Evolutionary conservation across 2,797 vertebrate genomes (phyloP), one percentile per base, ranked within the genome.

Genomic region (Loris lydekkerianus): DNA sequence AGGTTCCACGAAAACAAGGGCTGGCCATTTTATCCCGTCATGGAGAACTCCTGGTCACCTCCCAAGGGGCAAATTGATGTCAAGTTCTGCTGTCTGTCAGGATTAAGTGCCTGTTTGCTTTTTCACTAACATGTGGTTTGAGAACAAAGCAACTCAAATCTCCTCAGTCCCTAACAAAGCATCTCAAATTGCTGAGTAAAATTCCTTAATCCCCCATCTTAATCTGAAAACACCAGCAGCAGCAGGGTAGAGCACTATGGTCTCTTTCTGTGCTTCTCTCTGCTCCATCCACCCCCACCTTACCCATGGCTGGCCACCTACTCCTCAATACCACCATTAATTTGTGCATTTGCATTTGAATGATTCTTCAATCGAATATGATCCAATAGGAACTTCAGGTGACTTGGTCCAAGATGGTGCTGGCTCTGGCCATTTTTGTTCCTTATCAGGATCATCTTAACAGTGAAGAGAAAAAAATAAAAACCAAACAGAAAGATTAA

Each of bases 41-140:
- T 53, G 17, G 80, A 93, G 94, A 98, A 97, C 97, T 98, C 96
- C 94, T 98, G 98, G 98, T 98, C 98, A 98, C 97, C 97, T 98
- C 98, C 98, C 98, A 94, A 97, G 99, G 98, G 99, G 99, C 98
- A 99, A 99, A 99, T 98, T 98, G 98, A 99, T 99, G 99, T 99
- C 98, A 99, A 98, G 98, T 99, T 99, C 98, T 98, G 98, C 98
- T 99, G 98, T 99, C 99, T 98, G 98, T 99, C 98, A 99, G 98
- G 99, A 99, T 99, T 99, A 99, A 99, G 98, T 98, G 98, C 98
- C 98, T 99, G 98, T 99, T 99, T 99, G 98, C 98, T 99, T 98
- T 99, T 98, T 98, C 96, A 91, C 98, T 98, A 98, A 98, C 98
- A 98, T 98, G 97, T 98, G 98, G 98, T 98, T 99, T 97, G 97